Base-by-base conservation (phyloP, 1,140 invertebrate species). In the Sesamia nonagrioides region DNA sequence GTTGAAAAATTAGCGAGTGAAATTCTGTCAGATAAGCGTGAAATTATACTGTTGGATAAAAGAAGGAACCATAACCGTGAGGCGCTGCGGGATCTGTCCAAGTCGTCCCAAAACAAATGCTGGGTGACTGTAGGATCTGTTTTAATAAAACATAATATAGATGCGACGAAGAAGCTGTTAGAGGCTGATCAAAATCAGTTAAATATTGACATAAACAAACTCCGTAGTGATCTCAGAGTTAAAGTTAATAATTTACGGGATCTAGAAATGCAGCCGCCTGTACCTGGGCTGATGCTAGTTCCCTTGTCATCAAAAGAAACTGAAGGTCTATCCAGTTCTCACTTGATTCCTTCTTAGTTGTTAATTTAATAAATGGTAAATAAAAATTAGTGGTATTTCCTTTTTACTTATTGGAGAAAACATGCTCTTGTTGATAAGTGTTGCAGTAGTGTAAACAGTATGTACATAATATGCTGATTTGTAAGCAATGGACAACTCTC, bases 111-210 rank as follows among this genome's bases (percentile, higher is more conserved):
- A 58, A 88, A 91, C 11, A 97, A 96, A 87, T 95, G 95, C 66
- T 98, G 97, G 97, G 94, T 98, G 8, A 97, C 97, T 42, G 92
- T 98, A 56, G 97, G 97, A n/a, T 97, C 97, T 63, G 95, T 97
- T 80, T 94, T 98, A 61, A 93, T 98, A 0, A 98, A 98, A 95
- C 95, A 97, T 85, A 88, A 96, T 52, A 88, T 95, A 9, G 92
- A 95, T 78, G 95, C 95, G 66, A 96, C 97, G 17, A 95, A 96
- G 85, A 88, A 95, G 66, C 92, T 98, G 68, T 91, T 98, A 58
- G 96, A 97, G 84, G 96, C 97, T 92, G 98, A 98, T 95, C 97
- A 97, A 92, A 95, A 95, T 78, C 95, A 97, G 86, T 95, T 98
- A 58, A 96, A 97, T 84, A 95, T 96, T 71, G 96, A 97, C 90